Evolutionary conservation across 2,888 invertebrate species (phyloP).

Genomic region (Eupithecia dodoneata): DNA sequence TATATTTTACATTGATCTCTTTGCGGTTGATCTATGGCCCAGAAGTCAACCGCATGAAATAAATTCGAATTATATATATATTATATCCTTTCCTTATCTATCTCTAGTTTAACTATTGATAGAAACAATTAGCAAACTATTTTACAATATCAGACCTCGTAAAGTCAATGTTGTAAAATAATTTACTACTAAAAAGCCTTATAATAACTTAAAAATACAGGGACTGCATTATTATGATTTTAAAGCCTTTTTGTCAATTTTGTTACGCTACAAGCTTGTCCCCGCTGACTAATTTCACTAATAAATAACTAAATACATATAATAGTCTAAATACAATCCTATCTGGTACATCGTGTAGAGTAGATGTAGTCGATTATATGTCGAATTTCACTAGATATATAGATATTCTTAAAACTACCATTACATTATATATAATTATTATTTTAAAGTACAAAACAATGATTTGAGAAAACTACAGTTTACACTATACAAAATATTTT

Average conservation of each 20-base stretch:
- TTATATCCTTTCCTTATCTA: conserved; percentile 45
- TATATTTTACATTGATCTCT: conserved; percentile 17
- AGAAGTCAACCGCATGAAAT: conserved; percentile 49
- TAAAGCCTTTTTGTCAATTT: conserved; percentile 55
- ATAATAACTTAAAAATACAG: conserved; percentile 46
- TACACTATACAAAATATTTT: not conserved
- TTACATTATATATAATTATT: not conserved
- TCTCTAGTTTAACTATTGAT: conserved; percentile 68
- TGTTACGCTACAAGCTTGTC: conserved; percentile 47
- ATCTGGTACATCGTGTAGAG: conserved; percentile 57
- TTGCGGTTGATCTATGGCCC: conserved; percentile 35
- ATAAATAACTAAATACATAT: conserved; percentile 69
- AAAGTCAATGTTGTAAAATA: conserved; percentile 10
- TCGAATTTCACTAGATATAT: conserved; percentile 22
- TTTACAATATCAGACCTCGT: conserved; percentile 18
- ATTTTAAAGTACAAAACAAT: not conserved
- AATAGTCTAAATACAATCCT: conserved; percentile 67
- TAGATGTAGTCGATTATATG: conserved; percentile 33
- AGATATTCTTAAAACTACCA: conserved; percentile 7
- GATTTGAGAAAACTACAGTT: not conserved
- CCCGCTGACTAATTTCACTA: conserved; percentile 54
- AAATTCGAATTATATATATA: conserved; percentile 50
- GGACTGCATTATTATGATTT: conserved; percentile 48
- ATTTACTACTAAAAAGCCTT: conserved; percentile 29
- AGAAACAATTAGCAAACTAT: conserved; percentile 48